Percentiles rank a stretch among this genome's conserved stretches.
These are phyloP conservation scores for Drosophila algonquin DNA, from an alignment of 2,888 invertebrate species.

Conservation along the genomic window DNA sequence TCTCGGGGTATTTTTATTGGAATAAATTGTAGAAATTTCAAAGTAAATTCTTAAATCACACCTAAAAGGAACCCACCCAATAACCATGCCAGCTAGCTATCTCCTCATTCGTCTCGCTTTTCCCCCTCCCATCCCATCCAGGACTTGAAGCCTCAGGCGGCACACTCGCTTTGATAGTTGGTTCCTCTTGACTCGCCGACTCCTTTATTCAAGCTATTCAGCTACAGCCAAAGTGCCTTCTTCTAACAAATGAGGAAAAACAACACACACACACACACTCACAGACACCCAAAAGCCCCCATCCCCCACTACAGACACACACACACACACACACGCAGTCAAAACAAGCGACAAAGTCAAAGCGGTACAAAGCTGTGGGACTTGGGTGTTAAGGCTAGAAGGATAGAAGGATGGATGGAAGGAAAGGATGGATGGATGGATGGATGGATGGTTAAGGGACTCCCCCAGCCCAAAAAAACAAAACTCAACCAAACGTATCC, in stretches of 20 bases:
- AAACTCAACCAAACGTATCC: slow-evolving; percentile 15
- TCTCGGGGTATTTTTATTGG: too few species aligned
- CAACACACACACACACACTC: too few species aligned
- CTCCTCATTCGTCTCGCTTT: not conserved
- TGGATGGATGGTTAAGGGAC: slow-evolving; percentile 2
- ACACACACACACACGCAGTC: slow-evolving; percentile 54
- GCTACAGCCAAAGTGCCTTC: slow-evolving; percentile 36
- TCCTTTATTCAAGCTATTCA: slow-evolving; percentile 23
- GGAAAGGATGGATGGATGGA: not conserved
- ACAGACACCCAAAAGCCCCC: too few species aligned
- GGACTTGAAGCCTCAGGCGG: not conserved
- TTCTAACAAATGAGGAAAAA: slow-evolving; percentile 12
- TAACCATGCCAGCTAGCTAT: not conserved
- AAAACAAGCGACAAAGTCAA: slow-evolving; percentile 52
- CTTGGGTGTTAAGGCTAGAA: slow-evolving; percentile 2
- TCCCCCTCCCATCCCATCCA: not conserved
- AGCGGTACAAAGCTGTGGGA: slow-evolving; percentile 42
- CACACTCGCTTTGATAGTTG: not conserved
- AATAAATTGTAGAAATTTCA: not conserved
- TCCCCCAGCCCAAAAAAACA: not conserved
- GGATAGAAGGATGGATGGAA: not conserved
- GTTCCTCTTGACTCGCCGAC: slow-evolving; percentile 6
- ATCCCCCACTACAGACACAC: slow-evolving; percentile 12
- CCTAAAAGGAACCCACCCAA: not conserved
- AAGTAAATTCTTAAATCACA: not conserved